phyloP scores from a whole-genome alignment of 2,797 vertebrate species.

The Liparis tanakae region DNA sequence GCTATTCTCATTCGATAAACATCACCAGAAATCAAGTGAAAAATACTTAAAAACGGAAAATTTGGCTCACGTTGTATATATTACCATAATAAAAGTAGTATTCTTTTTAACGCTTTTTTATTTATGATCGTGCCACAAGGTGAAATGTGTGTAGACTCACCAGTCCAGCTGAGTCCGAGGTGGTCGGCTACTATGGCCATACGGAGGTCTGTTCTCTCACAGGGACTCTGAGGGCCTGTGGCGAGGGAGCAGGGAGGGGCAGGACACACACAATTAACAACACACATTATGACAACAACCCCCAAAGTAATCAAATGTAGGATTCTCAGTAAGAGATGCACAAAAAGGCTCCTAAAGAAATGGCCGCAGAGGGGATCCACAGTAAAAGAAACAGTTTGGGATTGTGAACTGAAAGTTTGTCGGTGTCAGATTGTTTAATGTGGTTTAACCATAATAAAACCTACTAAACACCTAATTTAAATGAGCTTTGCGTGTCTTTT shows the following conservation, averaged over 20 bases:
- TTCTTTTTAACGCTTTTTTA: neutral
- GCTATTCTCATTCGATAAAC: too few species aligned
- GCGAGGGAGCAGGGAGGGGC: slow-evolving; percentile 27
- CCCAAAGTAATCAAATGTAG: slow-evolving; percentile 17
- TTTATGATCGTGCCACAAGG: too few species aligned
- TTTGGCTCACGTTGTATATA: neutral
- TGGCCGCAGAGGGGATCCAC: slow-evolving; percentile 14
- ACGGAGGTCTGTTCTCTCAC: slow-evolving; percentile 98
- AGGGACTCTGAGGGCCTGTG: slow-evolving; percentile 99
- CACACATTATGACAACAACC: slow-evolving; percentile 7
- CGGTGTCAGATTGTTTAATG: slow-evolving; percentile 21
- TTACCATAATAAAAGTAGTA: neutral
- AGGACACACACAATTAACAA: slow-evolving; percentile 49
- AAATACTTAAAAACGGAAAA: neutral
- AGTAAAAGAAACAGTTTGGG: slow-evolving; percentile 42
- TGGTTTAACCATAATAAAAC: slow-evolving; percentile 6
- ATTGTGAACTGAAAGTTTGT: slow-evolving; percentile 67
- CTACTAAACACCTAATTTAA: neutral
- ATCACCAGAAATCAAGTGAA: neutral
- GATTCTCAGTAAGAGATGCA: slow-evolving; percentile 15
- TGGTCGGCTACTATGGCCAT: slow-evolving; percentile 99
- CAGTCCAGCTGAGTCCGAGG: slow-evolving; percentile 99
- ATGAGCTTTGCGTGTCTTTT: neutral
- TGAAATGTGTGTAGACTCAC: slow-evolving; percentile 77
- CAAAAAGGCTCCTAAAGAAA: slow-evolving; percentile 24